These are phyloP conservation scores for Proisotoma minuta DNA, from an alignment of 2,888 invertebrate species.

Conservation along the genomic window DNA sequence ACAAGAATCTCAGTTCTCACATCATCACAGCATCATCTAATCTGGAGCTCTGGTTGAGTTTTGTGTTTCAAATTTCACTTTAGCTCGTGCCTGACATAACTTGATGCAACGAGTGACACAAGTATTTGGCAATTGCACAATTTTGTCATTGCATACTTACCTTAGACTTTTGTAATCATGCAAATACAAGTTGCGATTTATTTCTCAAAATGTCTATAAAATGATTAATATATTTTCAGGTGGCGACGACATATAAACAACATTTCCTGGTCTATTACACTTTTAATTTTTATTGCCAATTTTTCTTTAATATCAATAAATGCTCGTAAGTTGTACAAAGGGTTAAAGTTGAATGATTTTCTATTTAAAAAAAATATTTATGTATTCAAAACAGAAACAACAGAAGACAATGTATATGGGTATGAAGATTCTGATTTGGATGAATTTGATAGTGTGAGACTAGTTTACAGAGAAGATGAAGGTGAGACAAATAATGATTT, in stretches of 20 bases:
- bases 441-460: slow-evolving; percentile 46
- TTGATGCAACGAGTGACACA: too few species aligned
- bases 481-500: slow-evolving; percentile 26
- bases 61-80: too few species aligned
- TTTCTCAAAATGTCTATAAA: too few species aligned
- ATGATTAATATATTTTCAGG: too few species aligned
- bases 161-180: too few species aligned
- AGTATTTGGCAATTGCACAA: too few species aligned
- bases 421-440: slow-evolving; percentile 46
- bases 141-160: too few species aligned
- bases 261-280: slow-evolving; percentile 16
- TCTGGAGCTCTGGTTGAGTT: too few species aligned
- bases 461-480: slow-evolving; percentile 46
- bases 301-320: slow-evolving; percentile 14
- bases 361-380: not conserved
- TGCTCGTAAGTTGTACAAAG: slow-evolving; percentile 22
- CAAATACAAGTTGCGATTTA: too few species aligned
- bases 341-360: not conserved
- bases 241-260: slow-evolving; percentile 20
- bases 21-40: too few species aligned
- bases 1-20: too few species aligned
- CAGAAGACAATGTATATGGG: slow-evolving; percentile 36
- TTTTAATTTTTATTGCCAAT: slow-evolving; percentile 22
- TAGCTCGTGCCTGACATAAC: too few species aligned
- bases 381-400: slow-evolving; percentile 3